These are phyloP conservation scores for Caerostris extrusa DNA, from an alignment of 1,140 invertebrate species.

Conservation along the genomic window DNA sequence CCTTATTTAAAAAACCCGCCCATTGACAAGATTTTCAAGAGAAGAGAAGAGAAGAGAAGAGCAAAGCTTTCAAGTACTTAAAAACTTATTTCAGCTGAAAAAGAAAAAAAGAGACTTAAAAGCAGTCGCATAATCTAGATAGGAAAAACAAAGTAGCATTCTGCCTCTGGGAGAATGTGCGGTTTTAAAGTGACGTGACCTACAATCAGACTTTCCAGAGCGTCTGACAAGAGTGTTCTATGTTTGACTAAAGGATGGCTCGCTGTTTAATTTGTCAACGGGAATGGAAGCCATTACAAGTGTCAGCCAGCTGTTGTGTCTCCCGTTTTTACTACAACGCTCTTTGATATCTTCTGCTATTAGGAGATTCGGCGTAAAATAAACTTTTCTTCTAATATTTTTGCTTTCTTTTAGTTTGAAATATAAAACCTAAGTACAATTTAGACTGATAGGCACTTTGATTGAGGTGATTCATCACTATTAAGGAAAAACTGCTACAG, in stretches of 20 bases:
- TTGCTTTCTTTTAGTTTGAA: neutral
- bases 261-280: slow-evolving; percentile 15
- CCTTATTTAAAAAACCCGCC: too few species aligned
- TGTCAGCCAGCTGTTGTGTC: slow-evolving; percentile 27
- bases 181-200: neutral
- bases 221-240: neutral
- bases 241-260: neutral
- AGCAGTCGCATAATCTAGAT: too few species aligned
- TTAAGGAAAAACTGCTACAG: too few species aligned
- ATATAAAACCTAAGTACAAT: too few species aligned
- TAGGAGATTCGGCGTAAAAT: neutral
- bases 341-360: neutral
- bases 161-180: neutral
- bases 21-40: too few species aligned
- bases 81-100: too few species aligned
- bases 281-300: neutral
- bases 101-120: too few species aligned
- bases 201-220: neutral
- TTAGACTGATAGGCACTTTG: too few species aligned
- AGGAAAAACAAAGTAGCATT: too few species aligned
- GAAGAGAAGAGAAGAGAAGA: too few species aligned
- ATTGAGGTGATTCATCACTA: too few species aligned
- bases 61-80: too few species aligned
- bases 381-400: neutral
- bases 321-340: neutral